phyloP scores from a whole-genome alignment of 2,888 invertebrate species.

The Yponomeuta cagnagella region DNA sequence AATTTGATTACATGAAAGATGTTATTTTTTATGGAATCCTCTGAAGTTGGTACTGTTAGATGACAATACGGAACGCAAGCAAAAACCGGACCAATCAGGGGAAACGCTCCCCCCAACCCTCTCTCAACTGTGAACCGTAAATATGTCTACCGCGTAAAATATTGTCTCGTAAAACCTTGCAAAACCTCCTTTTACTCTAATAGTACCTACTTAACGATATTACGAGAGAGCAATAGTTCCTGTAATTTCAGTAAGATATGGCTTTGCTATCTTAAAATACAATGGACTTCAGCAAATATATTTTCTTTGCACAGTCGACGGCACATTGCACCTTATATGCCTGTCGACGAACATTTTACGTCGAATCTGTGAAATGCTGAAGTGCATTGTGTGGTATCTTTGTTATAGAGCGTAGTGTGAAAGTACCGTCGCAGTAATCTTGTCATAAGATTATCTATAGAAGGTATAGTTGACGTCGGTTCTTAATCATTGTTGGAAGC shows the following conservation, averaged over 20 bases:
- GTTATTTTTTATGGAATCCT: too few species aligned
- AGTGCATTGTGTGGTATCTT: constrained; percentile 18
- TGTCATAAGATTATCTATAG: constrained; percentile 62
- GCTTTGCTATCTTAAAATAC: constrained; percentile 23
- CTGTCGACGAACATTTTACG: not conserved
- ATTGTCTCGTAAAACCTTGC: too few species aligned
- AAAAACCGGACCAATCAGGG: too few species aligned
- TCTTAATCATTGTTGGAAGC: constrained; percentile 18
- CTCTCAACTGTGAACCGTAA: too few species aligned
- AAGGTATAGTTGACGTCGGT: constrained; percentile 44
- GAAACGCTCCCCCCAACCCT: too few species aligned
- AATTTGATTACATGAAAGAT: too few species aligned
- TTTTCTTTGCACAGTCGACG: not conserved
- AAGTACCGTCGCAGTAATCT: constrained; percentile 66
- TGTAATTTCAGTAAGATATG: not conserved
- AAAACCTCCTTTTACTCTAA: too few species aligned
- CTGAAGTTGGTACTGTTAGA: too few species aligned
- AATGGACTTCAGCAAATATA: constrained; percentile 21
- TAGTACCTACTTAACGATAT: too few species aligned
- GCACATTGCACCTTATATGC: not conserved
- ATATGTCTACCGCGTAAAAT: too few species aligned
- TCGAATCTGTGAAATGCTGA: not conserved
- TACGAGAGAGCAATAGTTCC: not conserved
- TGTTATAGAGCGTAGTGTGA: constrained; percentile 33
- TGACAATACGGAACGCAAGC: too few species aligned